Evolutionary conservation across 2,113 vertebrate species (phyloP), one percentile per base, ranked within the genome.

Genomic region (Vulpes ferrilata): DNA sequence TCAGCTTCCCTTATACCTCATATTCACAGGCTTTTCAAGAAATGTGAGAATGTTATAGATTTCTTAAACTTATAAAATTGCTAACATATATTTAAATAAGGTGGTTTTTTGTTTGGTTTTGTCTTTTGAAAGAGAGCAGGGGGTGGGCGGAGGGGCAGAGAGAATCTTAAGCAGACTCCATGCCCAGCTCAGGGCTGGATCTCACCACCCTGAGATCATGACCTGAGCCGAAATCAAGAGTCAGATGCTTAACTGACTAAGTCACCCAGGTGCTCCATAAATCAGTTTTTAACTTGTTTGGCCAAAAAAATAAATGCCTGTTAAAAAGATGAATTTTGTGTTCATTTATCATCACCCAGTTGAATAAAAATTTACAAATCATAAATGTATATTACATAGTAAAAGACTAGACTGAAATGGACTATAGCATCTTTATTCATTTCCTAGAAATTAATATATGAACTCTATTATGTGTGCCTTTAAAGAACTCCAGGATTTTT

Each of bases 291-390:
- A 89, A 78, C 3, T 22, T 82, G 7, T 81, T 86, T 94, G 85
- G 35, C n/a, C 32, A 95, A 88, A 78, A 19, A 95, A 78, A 48
- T 80, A 88, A 98, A 87, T 25, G 83, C 25, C 59, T 69, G 8
- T 79, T 88, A 22, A 96, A 7, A 87, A 83, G n/a, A 91, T 85
- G 23, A 93, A 91, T 90, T 93, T 84, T 96, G 23, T 89, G 27
- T 48, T 38, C 64, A 94, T 98, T 98, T 95, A 96, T 97, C 95
- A 95, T 91, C 95, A 93, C 78, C 23, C 64, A 89, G 11, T 25
- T 71, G 79, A 96, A 84, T 57, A 93, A 79, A 97, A 89, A 57
- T 27, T 81, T 93, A 53, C 65, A 95, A 86, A 78, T 96, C 82
- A 92, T 88, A 95, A 95, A 81, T 86, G 27, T 74, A 60, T 53